Evolutionary conservation across 1,140 invertebrate species (phyloP).

Genomic region (Heliconius himera): DNA sequence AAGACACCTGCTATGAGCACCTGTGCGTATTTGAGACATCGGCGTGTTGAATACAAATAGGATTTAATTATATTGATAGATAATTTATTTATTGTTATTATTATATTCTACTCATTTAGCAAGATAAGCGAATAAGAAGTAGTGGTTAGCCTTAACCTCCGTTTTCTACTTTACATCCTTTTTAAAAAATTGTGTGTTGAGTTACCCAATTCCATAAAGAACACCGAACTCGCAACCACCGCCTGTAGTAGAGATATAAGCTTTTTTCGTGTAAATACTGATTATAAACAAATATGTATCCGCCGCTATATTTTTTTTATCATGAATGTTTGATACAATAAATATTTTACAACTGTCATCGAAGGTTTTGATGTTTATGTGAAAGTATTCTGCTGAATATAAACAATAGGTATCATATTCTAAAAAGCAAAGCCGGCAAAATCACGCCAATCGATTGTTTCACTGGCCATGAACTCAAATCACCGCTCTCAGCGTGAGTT

Average conservation of each 20-base stretch:
- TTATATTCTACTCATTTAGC: not conserved
- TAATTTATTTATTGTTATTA: not conserved
- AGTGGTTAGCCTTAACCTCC: too few species aligned
- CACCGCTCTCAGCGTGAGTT: conserved; percentile 52
- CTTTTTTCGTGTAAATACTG: too few species aligned
- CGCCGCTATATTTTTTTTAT: too few species aligned
- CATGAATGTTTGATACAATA: too few species aligned
- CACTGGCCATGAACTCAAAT: conserved; percentile 69
- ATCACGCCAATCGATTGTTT: conserved; percentile 70
- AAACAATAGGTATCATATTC: conserved; percentile 26
- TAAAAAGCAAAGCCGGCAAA: conserved; percentile 45
- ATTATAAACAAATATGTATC: too few species aligned
- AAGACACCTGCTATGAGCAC: conserved; percentile 32
- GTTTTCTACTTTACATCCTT: too few species aligned
- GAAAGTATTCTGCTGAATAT: conserved; percentile 1
- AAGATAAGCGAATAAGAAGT: too few species aligned
- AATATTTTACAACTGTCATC: too few species aligned
- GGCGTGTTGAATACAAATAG: not conserved
- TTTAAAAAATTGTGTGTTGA: too few species aligned
- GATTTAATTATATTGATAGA: not conserved
- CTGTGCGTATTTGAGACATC: conserved; percentile 19
- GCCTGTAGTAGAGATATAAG: too few species aligned
- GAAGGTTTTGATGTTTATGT: not conserved
- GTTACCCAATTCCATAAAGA: too few species aligned
- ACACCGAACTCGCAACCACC: too few species aligned